These are phyloP conservation scores for Cartodere bifasciata DNA, from an alignment of 2,888 invertebrate genomes.

Conservation along the genomic window DNA sequence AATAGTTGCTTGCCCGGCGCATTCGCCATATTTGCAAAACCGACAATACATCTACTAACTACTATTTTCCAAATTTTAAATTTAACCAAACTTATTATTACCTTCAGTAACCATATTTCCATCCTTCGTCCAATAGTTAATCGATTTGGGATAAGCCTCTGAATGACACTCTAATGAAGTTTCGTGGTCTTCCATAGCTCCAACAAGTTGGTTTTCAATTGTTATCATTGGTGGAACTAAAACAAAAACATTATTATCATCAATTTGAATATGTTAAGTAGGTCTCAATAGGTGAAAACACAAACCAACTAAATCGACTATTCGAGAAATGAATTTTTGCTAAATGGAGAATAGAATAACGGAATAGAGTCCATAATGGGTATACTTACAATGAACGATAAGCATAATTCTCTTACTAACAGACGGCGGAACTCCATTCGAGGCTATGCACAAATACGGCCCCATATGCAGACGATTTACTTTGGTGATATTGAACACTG, in stretches of 20 bases:
- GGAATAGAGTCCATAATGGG: no score
- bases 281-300: not conserved
- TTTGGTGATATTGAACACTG: constrained; percentile 52
- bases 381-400: constrained; percentile 60
- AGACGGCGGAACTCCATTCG: constrained; percentile 75
- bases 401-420: constrained; percentile 81
- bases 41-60: no score
- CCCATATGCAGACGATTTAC: constrained; percentile 70
- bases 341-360: not conserved
- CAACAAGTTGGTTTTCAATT: constrained; percentile 59
- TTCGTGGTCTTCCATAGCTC: constrained; percentile 51
- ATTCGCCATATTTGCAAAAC: no score
- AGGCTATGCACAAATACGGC: constrained; percentile 68
- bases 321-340: not conserved
- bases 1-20: no score
- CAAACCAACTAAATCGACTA: not conserved
- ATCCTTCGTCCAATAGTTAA: constrained; percentile 60
- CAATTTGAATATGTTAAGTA: not conserved
- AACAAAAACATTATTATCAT: constrained; percentile 13
- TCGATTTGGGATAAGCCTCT: constrained; percentile 61
- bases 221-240: constrained; percentile 62
- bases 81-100: no score
- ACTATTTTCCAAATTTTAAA: no score
- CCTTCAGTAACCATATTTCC: constrained; percentile 41
- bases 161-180: constrained; percentile 60